Percentiles rank a stretch among this genome's conserved stretches.
Conservation (phyloP, 2,113 vertebrate species). For the Capreolus pygargus region DNA sequence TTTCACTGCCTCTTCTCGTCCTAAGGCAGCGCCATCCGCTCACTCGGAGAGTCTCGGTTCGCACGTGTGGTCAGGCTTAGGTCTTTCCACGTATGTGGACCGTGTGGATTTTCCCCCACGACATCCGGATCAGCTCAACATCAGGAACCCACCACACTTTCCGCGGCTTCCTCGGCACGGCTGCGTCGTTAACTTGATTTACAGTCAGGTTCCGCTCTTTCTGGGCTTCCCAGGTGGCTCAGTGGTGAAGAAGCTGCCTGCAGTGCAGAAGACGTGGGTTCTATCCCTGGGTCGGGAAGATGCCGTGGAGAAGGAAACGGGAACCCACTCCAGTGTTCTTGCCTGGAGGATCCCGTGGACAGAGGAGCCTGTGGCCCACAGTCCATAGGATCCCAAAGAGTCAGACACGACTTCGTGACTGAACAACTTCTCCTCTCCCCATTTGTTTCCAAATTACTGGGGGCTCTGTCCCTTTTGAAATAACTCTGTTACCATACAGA, state of each 20-base stretch:
- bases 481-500: not conserved
- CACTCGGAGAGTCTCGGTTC: fast-evolving
- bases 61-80: fast-evolving
- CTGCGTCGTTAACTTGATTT: fast-evolving
- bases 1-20: not conserved
- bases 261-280: not conserved
- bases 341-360: not conserved
- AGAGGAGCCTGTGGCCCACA: not conserved
- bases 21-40: too few species aligned
- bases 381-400: fast-evolving
- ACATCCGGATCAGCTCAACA: fast-evolving
- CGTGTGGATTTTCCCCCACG: fast-evolving
- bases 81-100: not conserved
- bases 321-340: not conserved
- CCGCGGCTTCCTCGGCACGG: fast-evolving
- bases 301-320: not conserved
- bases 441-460: not conserved
- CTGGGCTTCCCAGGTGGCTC: not conserved
- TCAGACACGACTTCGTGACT: fast-evolving
- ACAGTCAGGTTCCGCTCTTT: too few species aligned
- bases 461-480: not conserved
- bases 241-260: not conserved
- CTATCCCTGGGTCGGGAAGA: not conserved
- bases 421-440: not conserved
- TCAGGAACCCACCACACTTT: fast-evolving